Evolutionary conservation across 1,140 invertebrate genomes (phyloP), one percentile per base, ranked within the genome.

Genomic region (Pseudobourletiella spinata): DNA sequence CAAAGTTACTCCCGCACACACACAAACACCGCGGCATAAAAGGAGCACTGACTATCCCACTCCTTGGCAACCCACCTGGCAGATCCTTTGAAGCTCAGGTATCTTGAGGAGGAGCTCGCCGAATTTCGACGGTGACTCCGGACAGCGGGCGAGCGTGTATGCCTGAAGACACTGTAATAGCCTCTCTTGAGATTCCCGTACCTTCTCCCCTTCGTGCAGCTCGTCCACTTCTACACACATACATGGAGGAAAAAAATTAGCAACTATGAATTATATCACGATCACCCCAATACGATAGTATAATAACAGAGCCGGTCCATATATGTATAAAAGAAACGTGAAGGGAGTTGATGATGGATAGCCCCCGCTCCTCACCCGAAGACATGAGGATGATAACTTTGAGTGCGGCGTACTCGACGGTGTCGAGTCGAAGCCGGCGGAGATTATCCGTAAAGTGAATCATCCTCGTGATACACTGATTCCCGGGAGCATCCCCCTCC

Each of bases 341-440:
- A n/a, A n/a, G n/a, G n/a, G n/a, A n/a, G n/a, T n/a, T n/a, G n/a
- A n/a, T n/a, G n/a, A n/a, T n/a, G n/a, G n/a, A n/a, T n/a, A n/a
- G n/a, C n/a, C n/a, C n/a, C n/a, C n/a, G n/a, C 74, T 54, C 15
- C 24, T 51, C 77, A 93, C 89, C 90, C 72, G 93, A 95, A 59
- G 91, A 91, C 68, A 98, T 82, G 24, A 97, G 79, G 39, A 97
- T 89, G 57, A 97, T 78, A 64, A 85, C 84, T 80, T 98, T 98
- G 80, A 98, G 86, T 57, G 91, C 91, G 63, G 95, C 91, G 76
- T 95, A 97, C 79, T 98, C 95, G 74, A 94, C 95, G 71, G 91
- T 84, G 76, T 98, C 94, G n/a, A 98, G 87, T 68, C 88, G 82
- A 35, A 97, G 78, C 68, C 91, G 78, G 66, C 91, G 79, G 61